A percentile compares a stretch with the other conserved stretches of the same genome.
phyloP scores from a whole-genome alignment of 2,888 invertebrate species.

The Troides helena region DNA sequence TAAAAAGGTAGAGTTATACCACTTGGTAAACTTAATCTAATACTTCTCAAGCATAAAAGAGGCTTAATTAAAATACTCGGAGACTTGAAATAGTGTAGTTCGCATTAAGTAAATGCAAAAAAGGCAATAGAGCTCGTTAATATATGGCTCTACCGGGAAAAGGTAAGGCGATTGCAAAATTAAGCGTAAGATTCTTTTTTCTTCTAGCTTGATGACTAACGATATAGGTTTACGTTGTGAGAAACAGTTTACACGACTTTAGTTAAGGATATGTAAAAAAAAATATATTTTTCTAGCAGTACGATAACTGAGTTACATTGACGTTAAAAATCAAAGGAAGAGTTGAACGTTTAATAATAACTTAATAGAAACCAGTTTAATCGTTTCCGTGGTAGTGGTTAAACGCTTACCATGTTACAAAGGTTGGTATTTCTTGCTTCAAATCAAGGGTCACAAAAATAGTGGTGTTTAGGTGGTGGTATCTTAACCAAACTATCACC shows the following conservation, averaged over 20 bases:
- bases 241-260: background rate
- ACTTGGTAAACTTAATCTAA: background rate
- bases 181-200: background rate
- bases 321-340: too few species aligned
- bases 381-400: too few species aligned
- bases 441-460: too few species aligned
- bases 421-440: too few species aligned
- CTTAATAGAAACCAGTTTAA: too few species aligned
- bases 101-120: background rate
- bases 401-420: too few species aligned
- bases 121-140: background rate
- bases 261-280: background rate
- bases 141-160: background rate
- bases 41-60: background rate
- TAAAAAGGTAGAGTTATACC: background rate
- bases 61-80: constrained; percentile 4
- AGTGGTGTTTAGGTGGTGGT: too few species aligned
- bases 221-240: background rate
- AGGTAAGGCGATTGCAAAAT: background rate
- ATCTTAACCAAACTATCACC: too few species aligned
- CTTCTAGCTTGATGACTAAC: background rate
- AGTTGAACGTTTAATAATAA: too few species aligned
- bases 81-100: background rate
- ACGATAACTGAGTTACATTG: too few species aligned
- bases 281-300: background rate